Conservation (phyloP, 2,888 invertebrate genomes). For the Hylaea fasciaria region DNA sequence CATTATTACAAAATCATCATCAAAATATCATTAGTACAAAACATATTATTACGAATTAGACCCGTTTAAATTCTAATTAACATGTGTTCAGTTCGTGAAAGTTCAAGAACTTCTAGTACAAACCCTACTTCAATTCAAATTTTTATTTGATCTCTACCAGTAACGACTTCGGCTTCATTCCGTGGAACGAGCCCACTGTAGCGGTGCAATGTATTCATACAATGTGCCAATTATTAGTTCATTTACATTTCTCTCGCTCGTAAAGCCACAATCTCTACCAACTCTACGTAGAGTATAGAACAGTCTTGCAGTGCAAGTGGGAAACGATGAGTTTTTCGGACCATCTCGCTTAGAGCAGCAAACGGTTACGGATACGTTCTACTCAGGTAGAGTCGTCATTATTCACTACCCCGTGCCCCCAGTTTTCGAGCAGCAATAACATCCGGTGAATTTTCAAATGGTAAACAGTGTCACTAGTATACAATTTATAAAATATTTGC, state of each 20-base stretch:
- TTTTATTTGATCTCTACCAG: no score
- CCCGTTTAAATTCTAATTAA: no score
- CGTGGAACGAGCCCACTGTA: not conserved
- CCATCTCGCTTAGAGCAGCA: slow-evolving; percentile 16
- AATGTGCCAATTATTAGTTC: slow-evolving; percentile 4
- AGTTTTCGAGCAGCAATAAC: slow-evolving; percentile 1
- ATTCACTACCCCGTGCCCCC: slow-evolving; percentile 3
- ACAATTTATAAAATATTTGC: not conserved
- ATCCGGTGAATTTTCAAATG: not conserved
- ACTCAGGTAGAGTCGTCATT: slow-evolving; percentile 1
- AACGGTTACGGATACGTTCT: slow-evolving; percentile 3
- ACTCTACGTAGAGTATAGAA: slow-evolving; percentile 5
- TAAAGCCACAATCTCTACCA: not conserved
- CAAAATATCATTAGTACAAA: no score
- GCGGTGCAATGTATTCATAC: not conserved
- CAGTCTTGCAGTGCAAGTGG: slow-evolving; percentile 2
- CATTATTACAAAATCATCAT: no score
- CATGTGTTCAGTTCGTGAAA: no score
- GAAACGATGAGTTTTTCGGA: slow-evolving; percentile 11
- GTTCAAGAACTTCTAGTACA: no score
- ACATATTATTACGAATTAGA: no score
- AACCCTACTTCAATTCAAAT: no score
- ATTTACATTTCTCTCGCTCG: slow-evolving; percentile 1
- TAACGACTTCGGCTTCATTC: no score
- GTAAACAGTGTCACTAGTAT: not conserved